Evolutionary conservation across 2,888 invertebrate genomes (phyloP), one percentile per base, ranked within the genome.

Genomic region (Pocota personata): DNA sequence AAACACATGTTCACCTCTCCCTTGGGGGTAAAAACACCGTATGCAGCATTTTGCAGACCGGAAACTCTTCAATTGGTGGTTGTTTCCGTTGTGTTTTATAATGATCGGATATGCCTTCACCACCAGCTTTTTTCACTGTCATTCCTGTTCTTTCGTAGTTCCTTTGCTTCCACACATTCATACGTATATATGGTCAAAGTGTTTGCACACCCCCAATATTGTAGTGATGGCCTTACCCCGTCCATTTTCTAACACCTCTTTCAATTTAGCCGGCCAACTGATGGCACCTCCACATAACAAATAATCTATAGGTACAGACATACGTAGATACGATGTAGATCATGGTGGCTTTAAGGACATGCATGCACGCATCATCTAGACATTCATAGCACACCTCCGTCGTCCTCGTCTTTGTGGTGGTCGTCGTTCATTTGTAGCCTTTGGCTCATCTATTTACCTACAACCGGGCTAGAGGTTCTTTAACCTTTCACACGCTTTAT

Each of bases 31-130:
- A 62, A 80, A 75, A 80, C 80, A 84, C 46, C 30, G 71, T 71
- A 80, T 84, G 71, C 80, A 80, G 80, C 80, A 84, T 84, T 84
- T 79, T 71, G 71, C 75, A 76, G 64, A 89, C 89, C 91, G 91
- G 92, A 92, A 91, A 89, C 89, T 89, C 88, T 90, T 90, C 91
- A 91, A 92, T 92, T 92, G 92, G 90, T 91, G 90, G 90, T 90
- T 91, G 91, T 91, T 92, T 92, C 92, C 92, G 92, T 90, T 89
- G 90, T 90, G 75, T 90, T 90, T 90, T 91, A 90, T 91, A 91
- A 90, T 90, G 90, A 91, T 90, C 90, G 91, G 90, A 91, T 89
- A 89, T 89, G 88, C 88, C 88, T 89, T 89, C 88, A 88, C 88
- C 83, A 69, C 80, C 69, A 88, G 88, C 78, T 88, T 89, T 88